Evolutionary conservation across 2,113 vertebrate species (phyloP), one percentile per base, ranked within the genome.

Genomic region (Poeciliopsis retropinna): DNA sequence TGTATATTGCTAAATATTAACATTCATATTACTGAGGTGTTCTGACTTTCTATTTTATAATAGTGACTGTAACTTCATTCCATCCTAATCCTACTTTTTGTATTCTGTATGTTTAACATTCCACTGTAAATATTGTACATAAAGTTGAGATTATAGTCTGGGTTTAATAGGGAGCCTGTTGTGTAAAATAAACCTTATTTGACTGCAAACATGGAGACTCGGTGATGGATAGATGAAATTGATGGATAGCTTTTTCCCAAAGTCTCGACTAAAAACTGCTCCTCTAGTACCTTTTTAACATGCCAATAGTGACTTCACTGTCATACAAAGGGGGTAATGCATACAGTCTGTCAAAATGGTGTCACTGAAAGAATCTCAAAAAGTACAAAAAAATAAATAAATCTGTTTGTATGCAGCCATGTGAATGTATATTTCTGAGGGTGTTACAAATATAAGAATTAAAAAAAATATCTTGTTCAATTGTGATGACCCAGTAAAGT

Each of bases 401-500:
- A 47, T 47, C 65, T 90, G 88, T 93, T 86, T 89, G 83, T 92
- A 89, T 90, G 89, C 92, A 92, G 89, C 91, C 89, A 91, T 88
- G 88, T 94, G 92, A 94, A 94, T 94, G 92, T 93, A 93, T 92
- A 94, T 93, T 93, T 94, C 89, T 92, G 91, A 94, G 92, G 91
- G 92, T 92, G 92, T 91, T 92, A 93, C 90, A 92, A 81, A 85
- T 87, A 90, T 85, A 87, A 70, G 82, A 89, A 90, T 89, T 73
- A 73, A 80, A 87, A 83, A 80, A 88, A 75, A 84, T 83, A 69
- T 90, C 70, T 90, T 94, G 94, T 94, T 94, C 82, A 93, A 88
- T 91, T 93, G 92, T 93, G 93, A 94, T 94, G 92, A 94, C 91
- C 84, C 91, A 89, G 92, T 95, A 92, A 94, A 94, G 94, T 94